Evolutionary conservation across 1,140 invertebrate species (phyloP), one percentile per base, ranked within the genome.

Genomic region (Drosophila serrata): DNA sequence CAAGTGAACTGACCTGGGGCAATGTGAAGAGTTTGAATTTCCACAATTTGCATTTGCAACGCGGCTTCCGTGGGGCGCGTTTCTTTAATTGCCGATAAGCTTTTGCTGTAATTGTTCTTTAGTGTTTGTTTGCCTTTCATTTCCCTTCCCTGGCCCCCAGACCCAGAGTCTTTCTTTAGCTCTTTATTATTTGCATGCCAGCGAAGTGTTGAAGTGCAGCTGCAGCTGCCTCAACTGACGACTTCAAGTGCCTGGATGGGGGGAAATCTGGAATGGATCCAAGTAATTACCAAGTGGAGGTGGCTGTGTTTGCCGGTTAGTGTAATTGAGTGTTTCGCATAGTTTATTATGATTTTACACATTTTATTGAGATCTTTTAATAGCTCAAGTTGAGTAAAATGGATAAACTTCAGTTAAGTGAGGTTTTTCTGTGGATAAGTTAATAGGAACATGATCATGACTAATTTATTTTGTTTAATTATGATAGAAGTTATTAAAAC

Each of bases 51-150:
- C 61, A 69, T 69, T 69, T 53, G 39, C 67, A 43, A 15, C 12
- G 65, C 67, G 48, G 48, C 67, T 70, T 59, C 65, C 68, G 68
- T 69, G 68, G 68, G 51, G 64, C 68, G 68, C 35, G 51, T 39
- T 59, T 48, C 68, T 59, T 59, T 72, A 72, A 72, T 72, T 72
- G 68, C 68, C 68, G 65, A 72, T 72, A 72, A 72, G 68, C 68
- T 72, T 59, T 48, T 48, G n/a, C 51, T 31, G 68, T 72, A 72
- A 72, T 74, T 74, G 70, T 73, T 73, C 55, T 72, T 72, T 73
- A 62, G 24, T 84, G 72, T 81, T 85, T 84, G 79, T 77, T 81
- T 86, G 70, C 61, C 49, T 65, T 80, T 43, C 48, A 13, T 15
- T 39, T 24, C 51, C 40, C 31, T 22, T 15, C 11, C 60, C 22